Conservation (phyloP, 2,888 invertebrate species). For the Aspidiotus destructor region DNA sequence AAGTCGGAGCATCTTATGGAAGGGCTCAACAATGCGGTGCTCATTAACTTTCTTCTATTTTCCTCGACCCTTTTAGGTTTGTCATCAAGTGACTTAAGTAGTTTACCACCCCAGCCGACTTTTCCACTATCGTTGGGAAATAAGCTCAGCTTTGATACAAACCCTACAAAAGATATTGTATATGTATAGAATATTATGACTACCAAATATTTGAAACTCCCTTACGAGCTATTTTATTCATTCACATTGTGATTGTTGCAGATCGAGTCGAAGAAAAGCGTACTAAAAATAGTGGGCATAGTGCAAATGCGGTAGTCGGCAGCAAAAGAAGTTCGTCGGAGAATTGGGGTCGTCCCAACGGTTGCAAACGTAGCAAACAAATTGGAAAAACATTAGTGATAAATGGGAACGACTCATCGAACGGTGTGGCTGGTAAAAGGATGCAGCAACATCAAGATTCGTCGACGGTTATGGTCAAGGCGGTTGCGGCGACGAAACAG, state of each 20-base stretch:
- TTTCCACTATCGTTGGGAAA: too few species aligned
- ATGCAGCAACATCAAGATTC: constrained; percentile 20
- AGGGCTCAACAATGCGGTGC: too few species aligned
- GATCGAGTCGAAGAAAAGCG: constrained; percentile 25
- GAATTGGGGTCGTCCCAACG: constrained; percentile 12
- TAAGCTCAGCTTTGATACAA: too few species aligned
- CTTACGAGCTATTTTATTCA: too few species aligned
- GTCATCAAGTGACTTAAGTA: too few species aligned
- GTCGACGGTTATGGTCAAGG: constrained; percentile 21
- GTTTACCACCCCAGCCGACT: too few species aligned
- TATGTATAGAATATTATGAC: too few species aligned
- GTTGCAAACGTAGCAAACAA: constrained; percentile 26
- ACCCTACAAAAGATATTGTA: too few species aligned
- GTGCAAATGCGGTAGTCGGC: constrained; percentile 8
- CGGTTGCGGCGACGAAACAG: constrained; percentile 42
- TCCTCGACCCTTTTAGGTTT: too few species aligned
- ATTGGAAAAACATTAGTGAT: constrained; percentile 10
- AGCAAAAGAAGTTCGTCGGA: constrained; percentile 21
- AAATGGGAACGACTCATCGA: neutral
- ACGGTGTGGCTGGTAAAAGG: constrained; percentile 9
- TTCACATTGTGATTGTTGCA: neutral
- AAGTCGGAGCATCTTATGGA: too few species aligned
- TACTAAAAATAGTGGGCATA: neutral
- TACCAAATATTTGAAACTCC: too few species aligned
- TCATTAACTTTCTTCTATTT: too few species aligned